These are phyloP conservation scores for Strix uralensis DNA, from an alignment of 2,113 vertebrate species.

Conservation along the genomic window DNA sequence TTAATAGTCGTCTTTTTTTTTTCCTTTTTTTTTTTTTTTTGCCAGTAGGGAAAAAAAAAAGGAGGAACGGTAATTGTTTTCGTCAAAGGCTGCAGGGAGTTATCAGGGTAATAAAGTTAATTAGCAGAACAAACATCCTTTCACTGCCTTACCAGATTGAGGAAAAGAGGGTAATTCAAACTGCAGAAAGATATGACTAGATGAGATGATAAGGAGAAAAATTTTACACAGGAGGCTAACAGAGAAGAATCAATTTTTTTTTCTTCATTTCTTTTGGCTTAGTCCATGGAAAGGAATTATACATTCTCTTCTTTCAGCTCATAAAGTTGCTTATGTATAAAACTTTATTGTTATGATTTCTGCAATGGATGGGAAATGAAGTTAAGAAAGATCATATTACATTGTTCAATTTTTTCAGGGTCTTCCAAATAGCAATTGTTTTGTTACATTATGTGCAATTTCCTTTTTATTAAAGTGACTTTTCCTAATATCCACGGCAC, in stretches of 20 bases:
- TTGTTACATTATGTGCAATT: slow-evolving; percentile 59
- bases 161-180: slow-evolving; percentile 88
- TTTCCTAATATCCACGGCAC: slow-evolving; percentile 34
- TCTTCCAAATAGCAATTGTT: slow-evolving; percentile 55
- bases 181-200: slow-evolving; percentile 84
- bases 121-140: slow-evolving; percentile 99
- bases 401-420: slow-evolving; percentile 38
- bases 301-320: slow-evolving; percentile 58
- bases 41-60: slow-evolving; percentile 66
- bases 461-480: slow-evolving; percentile 51
- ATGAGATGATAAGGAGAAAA: slow-evolving; percentile 82
- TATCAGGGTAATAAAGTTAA: slow-evolving; percentile 99
- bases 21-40: neutral
- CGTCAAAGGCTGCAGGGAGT: slow-evolving; percentile 97
- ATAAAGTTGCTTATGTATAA: slow-evolving; percentile 62
- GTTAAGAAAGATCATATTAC: slow-evolving; percentile 44
- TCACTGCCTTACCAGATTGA: slow-evolving; percentile 85
- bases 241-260: slow-evolving; percentile 77
- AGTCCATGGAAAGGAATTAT: slow-evolving; percentile 56
- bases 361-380: slow-evolving; percentile 63
- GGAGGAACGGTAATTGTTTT: slow-evolving; percentile 96
- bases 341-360: slow-evolving; percentile 66
- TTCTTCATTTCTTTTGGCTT: slow-evolving; percentile 66
- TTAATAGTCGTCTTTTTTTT: slow-evolving; percentile 82
- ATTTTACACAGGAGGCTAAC: slow-evolving; percentile 80